phyloP scores from a whole-genome alignment of 2,888 invertebrate genomes.

The Oxystoma pomonae region DNA sequence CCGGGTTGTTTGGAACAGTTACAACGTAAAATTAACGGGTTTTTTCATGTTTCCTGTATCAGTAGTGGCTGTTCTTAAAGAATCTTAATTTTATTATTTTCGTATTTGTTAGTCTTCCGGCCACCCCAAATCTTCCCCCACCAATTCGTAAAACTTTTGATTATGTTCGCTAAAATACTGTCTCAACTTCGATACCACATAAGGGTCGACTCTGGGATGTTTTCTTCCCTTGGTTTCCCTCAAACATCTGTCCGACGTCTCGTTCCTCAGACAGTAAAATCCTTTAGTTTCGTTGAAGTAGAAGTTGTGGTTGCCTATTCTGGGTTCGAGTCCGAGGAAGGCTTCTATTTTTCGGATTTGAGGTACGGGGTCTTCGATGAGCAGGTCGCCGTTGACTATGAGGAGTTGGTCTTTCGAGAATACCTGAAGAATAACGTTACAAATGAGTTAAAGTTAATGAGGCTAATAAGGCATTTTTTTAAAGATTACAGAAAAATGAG shows the following conservation, averaged over 20 bases:
- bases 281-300: conserved; percentile 97
- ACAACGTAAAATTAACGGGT: no score
- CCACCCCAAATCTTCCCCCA: conserved; percentile 93
- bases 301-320: conserved; percentile 80
- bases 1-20: no score
- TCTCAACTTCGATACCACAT: conserved; percentile 73
- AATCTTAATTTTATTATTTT: no score
- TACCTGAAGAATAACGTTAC: conserved; percentile 46
- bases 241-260: conserved; percentile 81
- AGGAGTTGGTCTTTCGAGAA: conserved; percentile 90
- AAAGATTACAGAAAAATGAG: no score
- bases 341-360: conserved; percentile 83
- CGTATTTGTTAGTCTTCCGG: conserved; percentile 70
- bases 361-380: conserved; percentile 86
- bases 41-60: no score
- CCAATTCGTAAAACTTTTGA: conserved; percentile 85
- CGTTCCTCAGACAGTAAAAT: conserved; percentile 87
- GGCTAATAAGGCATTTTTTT: no score
- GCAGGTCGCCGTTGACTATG: conserved; percentile 89
- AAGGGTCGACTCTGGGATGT: conserved; percentile 80
- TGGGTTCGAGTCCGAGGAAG: conserved; percentile 71
- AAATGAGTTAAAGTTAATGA: not conserved
- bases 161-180: conserved; percentile 89
- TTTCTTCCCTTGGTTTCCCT: conserved; percentile 75
- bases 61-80: no score